Evolutionary conservation across 1,140 invertebrate genomes (phyloP).

Genomic region (Papilio polyxenes): DNA sequence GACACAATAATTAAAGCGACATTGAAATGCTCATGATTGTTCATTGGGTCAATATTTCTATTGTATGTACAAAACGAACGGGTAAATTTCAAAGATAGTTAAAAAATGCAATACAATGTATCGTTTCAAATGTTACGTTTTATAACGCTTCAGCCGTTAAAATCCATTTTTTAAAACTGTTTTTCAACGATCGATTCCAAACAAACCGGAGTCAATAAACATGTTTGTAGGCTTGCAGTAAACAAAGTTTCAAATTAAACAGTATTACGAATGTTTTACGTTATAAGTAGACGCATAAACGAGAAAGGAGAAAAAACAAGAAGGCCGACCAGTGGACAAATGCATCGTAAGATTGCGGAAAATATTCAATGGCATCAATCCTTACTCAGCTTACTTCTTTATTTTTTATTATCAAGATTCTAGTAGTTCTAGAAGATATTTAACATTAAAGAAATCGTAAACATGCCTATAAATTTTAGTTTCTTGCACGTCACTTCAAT

Average conservation of each 20-base stretch:
- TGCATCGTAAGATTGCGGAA: slow-evolving; percentile 17
- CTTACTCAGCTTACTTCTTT: not conserved
- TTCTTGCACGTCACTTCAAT: not conserved
- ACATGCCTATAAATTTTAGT: not conserved
- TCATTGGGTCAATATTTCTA: not conserved
- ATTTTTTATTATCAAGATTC: not conserved
- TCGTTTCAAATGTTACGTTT: not conserved
- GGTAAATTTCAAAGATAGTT: not conserved
- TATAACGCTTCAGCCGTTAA: not conserved
- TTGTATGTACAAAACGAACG: not conserved
- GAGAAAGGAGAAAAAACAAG: slow-evolving; percentile 14
- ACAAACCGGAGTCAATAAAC: slow-evolving; percentile 23
- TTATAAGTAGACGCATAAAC: not conserved
- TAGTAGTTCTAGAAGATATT: not conserved
- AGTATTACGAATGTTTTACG: not conserved
- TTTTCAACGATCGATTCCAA: not conserved
- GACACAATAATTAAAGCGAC: no score
- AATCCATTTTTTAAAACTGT: slow-evolving; percentile 1
- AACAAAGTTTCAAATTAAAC: slow-evolving; percentile 34
- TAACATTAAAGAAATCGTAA: not conserved
- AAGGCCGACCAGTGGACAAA: slow-evolving; percentile 16
- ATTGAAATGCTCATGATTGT: not conserved
- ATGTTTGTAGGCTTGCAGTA: slow-evolving; percentile 25
- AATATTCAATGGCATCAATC: slow-evolving; percentile 22
- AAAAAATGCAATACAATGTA: not conserved